These are phyloP conservation scores for Pelosia muscerda DNA, from an alignment of 2,888 invertebrate genomes.

Conservation along the genomic window DNA sequence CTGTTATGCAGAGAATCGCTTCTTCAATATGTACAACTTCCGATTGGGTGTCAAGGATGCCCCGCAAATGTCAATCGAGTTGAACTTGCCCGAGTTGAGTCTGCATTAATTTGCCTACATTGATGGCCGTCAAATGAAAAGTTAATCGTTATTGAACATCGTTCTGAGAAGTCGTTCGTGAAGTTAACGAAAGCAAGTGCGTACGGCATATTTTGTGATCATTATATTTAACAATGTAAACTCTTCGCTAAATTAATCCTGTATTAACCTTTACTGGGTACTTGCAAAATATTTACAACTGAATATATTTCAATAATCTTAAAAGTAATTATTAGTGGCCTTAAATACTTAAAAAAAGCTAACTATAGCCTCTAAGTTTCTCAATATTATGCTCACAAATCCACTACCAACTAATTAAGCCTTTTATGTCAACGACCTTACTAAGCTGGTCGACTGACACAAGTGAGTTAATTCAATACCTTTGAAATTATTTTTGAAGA, in stretches of 20 bases:
- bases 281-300: too few relatives aligned
- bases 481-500: not conserved
- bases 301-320: too few relatives aligned
- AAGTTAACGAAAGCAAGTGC: not conserved
- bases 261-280: too few relatives aligned
- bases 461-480: not conserved
- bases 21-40: constrained; percentile 75
- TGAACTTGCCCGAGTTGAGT: constrained; percentile 55
- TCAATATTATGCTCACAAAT: not conserved
- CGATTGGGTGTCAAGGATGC: constrained; percentile 83
- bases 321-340: too few relatives aligned
- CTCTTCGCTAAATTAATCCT: too few relatives aligned
- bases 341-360: not conserved
- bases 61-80: constrained; percentile 67
- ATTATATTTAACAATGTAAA: too few relatives aligned
- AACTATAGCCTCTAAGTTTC: not conserved
- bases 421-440: not conserved
- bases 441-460: not conserved
- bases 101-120: constrained; percentile 46
- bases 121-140: constrained; percentile 34
- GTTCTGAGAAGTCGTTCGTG: constrained; percentile 30
- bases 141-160: constrained; percentile 34
- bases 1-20: constrained; percentile 67
- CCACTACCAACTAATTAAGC: not conserved
- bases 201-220: not conserved